Base-by-base conservation (phyloP, 2,888 invertebrate genomes). In the Ectemnius lituratus region DNA sequence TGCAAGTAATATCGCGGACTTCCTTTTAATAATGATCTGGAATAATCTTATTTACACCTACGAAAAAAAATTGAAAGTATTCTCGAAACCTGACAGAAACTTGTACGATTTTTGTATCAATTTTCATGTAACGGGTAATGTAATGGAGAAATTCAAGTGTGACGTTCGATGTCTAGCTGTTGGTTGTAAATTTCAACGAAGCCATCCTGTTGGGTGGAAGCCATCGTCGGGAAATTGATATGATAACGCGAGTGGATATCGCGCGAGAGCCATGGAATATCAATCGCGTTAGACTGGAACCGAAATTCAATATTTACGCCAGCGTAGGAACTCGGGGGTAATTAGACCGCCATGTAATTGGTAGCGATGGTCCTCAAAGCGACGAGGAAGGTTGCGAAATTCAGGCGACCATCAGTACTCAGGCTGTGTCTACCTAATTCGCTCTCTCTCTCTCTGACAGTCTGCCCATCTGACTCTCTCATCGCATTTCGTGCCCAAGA, bases 251-350 rank as follows among this genome's bases (percentile, higher is more conserved):
- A 37, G 65, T 77, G 76, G 76, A 76, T 63, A 69, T 66, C 67
- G 67, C 37, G 67, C 60, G 71, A 72, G 77, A 62, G 62, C 46
- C 70, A 28, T 62, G 64, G 76, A 67, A 76, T 84, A 80, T 78
- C 82, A 78, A 85, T 85, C 77, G 82, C 76, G 76, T 80, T 84
- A 82, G 68, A 61, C 68, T 60, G 46, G 62, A 80, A 74, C 80
- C 78, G 73, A 85, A 86, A 86, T 86, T 83, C 84, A 87, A 87
- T 86, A 87, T 86, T 87, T 87, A 84, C 84, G 79, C 81, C 37
- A 37, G 75, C 73, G 73, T 62, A 77, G 84, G 80, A 85, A 84
- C 85, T 85, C 80, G 67, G 67, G 64, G 82, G 80, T 85, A 85
- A 87, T 87, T 85, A 85, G 84, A 85, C 80, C 82, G 75, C 75